Percentiles rank a stretch among this genome's conserved stretches.
These are phyloP conservation scores for Falco biarmicus DNA, from an alignment of 2,797 vertebrate species.

Conservation along the genomic window DNA sequence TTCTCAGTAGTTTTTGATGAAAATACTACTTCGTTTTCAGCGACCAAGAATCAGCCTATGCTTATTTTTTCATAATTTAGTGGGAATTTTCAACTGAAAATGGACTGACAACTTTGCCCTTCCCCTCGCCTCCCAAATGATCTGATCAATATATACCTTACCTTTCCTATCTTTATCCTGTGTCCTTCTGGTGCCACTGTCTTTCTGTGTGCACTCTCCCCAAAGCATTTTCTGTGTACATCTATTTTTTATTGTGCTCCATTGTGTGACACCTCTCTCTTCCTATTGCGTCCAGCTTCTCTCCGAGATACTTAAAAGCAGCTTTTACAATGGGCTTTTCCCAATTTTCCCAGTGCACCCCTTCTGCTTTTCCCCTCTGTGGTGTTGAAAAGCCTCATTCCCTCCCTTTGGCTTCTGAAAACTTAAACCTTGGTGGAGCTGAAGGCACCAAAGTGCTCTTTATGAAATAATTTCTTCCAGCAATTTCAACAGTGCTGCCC, in stretches of 20 bases:
- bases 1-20: not conserved
- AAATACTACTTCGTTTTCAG: not conserved
- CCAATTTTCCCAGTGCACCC: not conserved
- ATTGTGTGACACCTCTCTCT: not conserved
- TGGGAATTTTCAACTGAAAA: not conserved
- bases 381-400: slow-evolving; percentile 2
- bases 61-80: not conserved
- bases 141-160: not conserved
- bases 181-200: not conserved
- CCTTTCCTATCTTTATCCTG: not conserved
- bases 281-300: not conserved
- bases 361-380: not conserved
- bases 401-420: not conserved
- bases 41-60: not conserved
- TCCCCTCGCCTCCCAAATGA: not conserved
- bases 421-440: not conserved
- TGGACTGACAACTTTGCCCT: not conserved
- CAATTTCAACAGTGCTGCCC: not conserved
- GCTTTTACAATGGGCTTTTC: not conserved
- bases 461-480: not conserved
- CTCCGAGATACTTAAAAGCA: not conserved
- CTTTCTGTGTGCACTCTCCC: not conserved
- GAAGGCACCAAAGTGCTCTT: not conserved
- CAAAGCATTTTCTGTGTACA: not conserved
- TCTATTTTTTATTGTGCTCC: not conserved